Percentiles rank a stretch among this genome's conserved stretches.
Evolutionary conservation across 2,888 invertebrate species (phyloP).

Genomic region (Cryptocephalus moraei): DNA sequence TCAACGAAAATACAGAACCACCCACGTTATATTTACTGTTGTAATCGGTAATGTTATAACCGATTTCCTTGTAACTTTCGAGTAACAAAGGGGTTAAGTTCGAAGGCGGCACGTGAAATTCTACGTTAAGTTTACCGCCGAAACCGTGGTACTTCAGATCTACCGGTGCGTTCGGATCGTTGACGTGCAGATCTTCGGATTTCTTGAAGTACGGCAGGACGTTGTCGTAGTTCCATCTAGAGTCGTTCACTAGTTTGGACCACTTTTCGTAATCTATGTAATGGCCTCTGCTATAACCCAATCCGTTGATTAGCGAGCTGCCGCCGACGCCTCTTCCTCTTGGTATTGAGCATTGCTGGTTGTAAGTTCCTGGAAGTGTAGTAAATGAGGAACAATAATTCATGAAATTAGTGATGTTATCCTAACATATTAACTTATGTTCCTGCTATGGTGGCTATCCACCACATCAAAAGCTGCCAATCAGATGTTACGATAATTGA

Average conservation of each 20-base stretch:
- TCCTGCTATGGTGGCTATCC: too few species aligned
- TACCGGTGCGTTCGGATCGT: constrained; percentile 4
- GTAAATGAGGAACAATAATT: too few species aligned
- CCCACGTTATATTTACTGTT: too few species aligned
- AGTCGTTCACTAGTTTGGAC: constrained; percentile 30
- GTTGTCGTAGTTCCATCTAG: constrained; percentile 46
- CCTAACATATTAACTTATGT: too few species aligned
- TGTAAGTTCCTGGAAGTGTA: too few species aligned
- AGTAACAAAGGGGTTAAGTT: constrained; percentile 39
- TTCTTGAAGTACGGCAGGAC: constrained; percentile 37
- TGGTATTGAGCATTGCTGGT: constrained; percentile 32
- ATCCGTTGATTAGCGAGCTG: constrained; percentile 39
- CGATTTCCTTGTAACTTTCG: too few species aligned
- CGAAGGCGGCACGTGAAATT: constrained; percentile 2
- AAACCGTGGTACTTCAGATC: constrained; percentile 7
- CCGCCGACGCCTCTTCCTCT: constrained; percentile 45
- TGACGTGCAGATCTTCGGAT: too few species aligned
- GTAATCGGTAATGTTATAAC: too few species aligned
- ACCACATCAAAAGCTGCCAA: too few species aligned
- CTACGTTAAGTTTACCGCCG: constrained; percentile 12
- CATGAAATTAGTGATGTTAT: too few species aligned
- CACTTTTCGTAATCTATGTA: constrained; percentile 39
- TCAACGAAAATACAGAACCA: too few species aligned
- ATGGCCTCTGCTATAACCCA: constrained; percentile 42
- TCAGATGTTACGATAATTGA: too few species aligned